phyloP scores from a whole-genome alignment of 2,888 invertebrate genomes.

The Hedychridium roseum region DNA sequence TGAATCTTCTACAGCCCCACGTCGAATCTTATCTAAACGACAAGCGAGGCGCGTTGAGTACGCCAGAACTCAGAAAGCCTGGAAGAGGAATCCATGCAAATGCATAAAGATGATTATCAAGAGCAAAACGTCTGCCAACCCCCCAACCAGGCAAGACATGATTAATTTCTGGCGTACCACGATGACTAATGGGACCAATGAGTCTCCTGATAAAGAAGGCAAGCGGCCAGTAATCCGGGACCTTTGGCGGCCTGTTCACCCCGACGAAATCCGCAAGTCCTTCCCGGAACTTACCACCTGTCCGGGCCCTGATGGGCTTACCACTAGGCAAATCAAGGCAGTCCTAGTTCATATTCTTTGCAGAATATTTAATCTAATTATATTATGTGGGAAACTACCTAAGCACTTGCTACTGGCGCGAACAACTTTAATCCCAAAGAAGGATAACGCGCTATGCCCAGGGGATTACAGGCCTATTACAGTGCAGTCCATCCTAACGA shows the following conservation, averaged over 20 bases:
- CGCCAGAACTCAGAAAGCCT: slow-evolving; percentile 12
- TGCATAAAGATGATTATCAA: slow-evolving; percentile 19
- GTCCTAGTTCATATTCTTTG: slow-evolving; percentile 14
- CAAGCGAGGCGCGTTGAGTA: slow-evolving; percentile 14
- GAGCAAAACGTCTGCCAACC: neutral
- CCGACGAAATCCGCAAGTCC: neutral
- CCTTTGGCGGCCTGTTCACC: slow-evolving; percentile 3
- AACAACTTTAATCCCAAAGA: slow-evolving; percentile 35
- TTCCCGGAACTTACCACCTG: slow-evolving; percentile 10
- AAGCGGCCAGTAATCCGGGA: neutral
- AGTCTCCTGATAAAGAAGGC: neutral
- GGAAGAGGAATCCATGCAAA: slow-evolving; percentile 20
- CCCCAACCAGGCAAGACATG: slow-evolving; percentile 13
- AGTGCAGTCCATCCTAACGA: slow-evolving; percentile 19
- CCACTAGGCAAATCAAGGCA: slow-evolving; percentile 12
- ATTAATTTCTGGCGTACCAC: slow-evolving; percentile 16
- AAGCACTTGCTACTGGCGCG: slow-evolving; percentile 8
- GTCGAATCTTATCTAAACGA: slow-evolving; percentile 7
- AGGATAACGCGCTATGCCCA: slow-evolving; percentile 11
- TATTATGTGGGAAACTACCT: slow-evolving; percentile 23
- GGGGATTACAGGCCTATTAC: slow-evolving; percentile 34
- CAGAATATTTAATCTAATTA: slow-evolving; percentile 26
- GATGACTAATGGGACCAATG: slow-evolving; percentile 1
- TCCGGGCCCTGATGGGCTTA: slow-evolving; percentile 30
- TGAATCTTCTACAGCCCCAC: too few relatives aligned